Conservation (phyloP, 2,888 invertebrate genomes). For the Chymomyza procnemis region DNA sequence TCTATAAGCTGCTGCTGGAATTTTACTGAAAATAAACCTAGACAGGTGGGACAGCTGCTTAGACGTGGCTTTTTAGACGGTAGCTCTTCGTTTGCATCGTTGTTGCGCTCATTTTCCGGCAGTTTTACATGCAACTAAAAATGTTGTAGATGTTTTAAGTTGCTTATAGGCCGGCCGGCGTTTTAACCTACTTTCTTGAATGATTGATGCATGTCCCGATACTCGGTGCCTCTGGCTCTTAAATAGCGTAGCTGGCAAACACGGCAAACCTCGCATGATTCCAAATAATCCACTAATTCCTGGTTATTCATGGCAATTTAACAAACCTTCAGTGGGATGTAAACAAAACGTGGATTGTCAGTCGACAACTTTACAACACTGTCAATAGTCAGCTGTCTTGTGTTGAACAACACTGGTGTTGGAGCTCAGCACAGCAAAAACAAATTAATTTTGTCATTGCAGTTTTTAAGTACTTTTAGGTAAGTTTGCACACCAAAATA, state of each 20-base stretch:
- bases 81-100: constrained; percentile 23
- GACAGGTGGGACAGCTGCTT: constrained; percentile 84
- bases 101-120: constrained; percentile 10
- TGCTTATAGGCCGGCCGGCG: neutral
- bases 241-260: constrained; percentile 85
- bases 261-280: constrained; percentile 83
- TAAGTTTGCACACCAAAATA: constrained; percentile 11
- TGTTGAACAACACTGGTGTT: constrained; percentile 30
- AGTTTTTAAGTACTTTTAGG: constrained; percentile 43
- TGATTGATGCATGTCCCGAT: constrained; percentile 79
- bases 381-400: no score
- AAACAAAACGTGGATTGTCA: constrained; percentile 45
- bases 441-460: constrained; percentile 33
- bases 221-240: constrained; percentile 81
- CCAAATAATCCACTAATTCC: constrained; percentile 80
- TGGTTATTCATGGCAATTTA: constrained; percentile 78
- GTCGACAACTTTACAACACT: neutral
- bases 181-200: constrained; percentile 79
- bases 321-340: constrained; percentile 12
- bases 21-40: constrained; percentile 84
- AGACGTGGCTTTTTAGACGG: constrained; percentile 79
- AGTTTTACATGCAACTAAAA: constrained; percentile 13
- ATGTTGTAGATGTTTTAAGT: neutral
- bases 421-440: constrained; percentile 5
- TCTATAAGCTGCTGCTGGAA: constrained; percentile 80